A percentile compares a stretch with the other conserved stretches of the same genome.
Evolutionary conservation across 2,797 vertebrate genomes (phyloP).

Genomic region (Labroides dimidiatus): DNA sequence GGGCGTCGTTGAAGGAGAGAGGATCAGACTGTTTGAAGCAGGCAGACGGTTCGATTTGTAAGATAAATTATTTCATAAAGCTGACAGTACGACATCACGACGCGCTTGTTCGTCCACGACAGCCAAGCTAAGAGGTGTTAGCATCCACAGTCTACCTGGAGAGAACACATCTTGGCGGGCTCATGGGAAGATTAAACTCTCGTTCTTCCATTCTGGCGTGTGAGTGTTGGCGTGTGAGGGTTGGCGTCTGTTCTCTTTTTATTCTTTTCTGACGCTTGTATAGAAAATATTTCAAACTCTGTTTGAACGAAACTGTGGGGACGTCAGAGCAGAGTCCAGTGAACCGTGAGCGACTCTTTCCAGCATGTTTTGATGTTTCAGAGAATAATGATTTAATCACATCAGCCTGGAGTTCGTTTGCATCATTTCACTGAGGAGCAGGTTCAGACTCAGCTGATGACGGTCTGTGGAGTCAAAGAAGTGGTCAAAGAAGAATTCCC

Average conservation of each 20-base stretch:
- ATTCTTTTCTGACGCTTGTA: neutral
- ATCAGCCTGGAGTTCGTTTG: neutral
- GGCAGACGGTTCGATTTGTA: neutral
- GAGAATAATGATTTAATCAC: neutral
- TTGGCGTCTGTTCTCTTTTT: neutral
- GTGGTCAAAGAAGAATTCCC: conserved; percentile 4
- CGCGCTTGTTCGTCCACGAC: neutral
- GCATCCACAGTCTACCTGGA: neutral
- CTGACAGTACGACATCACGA: neutral
- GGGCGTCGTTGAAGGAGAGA: no score
- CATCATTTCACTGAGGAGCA: neutral
- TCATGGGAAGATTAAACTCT: neutral
- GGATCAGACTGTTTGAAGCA: no score
- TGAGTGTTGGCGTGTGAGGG: neutral
- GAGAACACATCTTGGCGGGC: neutral
- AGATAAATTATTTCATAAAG: neutral
- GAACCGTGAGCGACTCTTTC: neutral
- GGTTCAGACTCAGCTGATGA: no score
- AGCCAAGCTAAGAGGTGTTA: neutral
- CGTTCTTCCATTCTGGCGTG: neutral
- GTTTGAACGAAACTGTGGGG: neutral
- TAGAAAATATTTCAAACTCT: conserved; percentile 3
- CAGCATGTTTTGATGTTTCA: neutral
- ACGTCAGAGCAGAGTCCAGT: neutral
- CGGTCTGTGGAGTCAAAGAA: no score